phyloP scores from a whole-genome alignment of 2,113 vertebrate species.

The Antechinus flavipes region DNA sequence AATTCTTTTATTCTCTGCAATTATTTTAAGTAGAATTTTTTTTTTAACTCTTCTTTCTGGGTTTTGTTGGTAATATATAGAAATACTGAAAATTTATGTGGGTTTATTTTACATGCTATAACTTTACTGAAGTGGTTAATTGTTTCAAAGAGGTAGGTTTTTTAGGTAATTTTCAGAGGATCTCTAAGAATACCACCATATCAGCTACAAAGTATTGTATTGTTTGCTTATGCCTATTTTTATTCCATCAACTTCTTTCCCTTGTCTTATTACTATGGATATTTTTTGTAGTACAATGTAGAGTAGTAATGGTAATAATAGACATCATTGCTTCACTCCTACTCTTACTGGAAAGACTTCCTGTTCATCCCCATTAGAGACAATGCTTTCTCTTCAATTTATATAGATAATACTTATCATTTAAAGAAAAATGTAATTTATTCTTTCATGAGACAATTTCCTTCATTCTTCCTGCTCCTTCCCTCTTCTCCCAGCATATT shows the following conservation, averaged over 20 bases:
- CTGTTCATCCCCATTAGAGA: neutral
- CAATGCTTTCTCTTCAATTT: neutral
- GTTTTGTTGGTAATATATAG: neutral
- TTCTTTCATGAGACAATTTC: neutral
- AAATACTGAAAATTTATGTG: neutral
- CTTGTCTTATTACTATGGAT: neutral
- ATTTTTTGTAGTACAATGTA: neutral
- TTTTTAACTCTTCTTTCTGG: neutral
- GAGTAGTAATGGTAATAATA: neutral
- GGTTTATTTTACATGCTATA: neutral
- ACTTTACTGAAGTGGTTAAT: neutral
- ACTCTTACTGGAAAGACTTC: neutral
- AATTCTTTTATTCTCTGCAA: neutral
- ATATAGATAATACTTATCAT: neutral
- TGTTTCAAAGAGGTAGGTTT: neutral
- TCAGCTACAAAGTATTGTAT: neutral
- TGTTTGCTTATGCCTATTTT: neutral
- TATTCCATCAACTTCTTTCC: neutral
- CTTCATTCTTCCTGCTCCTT: neutral
- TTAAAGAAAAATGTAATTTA: neutral
- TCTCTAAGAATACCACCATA: neutral
- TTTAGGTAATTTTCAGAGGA: neutral
- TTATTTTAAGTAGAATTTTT: neutral
- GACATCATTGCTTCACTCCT: neutral
- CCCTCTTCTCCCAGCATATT: neutral